A percentile compares a stretch with the other conserved stretches of the same genome.
Evolutionary conservation across 2,888 invertebrate species (phyloP).

Genomic region (Apotomis betuletana): DNA sequence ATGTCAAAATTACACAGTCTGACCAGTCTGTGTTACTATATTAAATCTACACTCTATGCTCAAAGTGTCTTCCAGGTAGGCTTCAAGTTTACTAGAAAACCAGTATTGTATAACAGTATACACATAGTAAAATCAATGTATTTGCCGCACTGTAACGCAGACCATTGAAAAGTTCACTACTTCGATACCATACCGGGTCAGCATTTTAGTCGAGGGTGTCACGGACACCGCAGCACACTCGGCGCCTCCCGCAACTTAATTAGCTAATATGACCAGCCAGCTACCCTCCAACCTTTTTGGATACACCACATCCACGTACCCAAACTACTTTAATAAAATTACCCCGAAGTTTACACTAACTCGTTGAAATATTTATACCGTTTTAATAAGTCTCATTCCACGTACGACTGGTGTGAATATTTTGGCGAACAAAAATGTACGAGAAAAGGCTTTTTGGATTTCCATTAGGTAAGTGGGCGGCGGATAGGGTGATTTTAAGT

Average conservation of each 20-base stretch:
- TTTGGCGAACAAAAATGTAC: constrained; percentile 33
- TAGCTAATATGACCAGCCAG: constrained; percentile 74
- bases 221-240: constrained; percentile 52
- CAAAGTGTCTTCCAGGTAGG: too few relatives aligned
- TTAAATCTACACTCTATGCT: too few relatives aligned
- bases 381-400: constrained; percentile 30
- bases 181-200: constrained; percentile 57
- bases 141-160: background rate
- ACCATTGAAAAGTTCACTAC: background rate
- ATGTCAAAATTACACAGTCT: too few relatives aligned
- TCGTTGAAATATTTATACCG: constrained; percentile 61
- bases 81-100: too few relatives aligned
- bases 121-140: too few relatives aligned
- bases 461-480: constrained; percentile 39
- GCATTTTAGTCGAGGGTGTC: constrained; percentile 55
- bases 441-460: constrained; percentile 39
- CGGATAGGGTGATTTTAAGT: constrained; percentile 25
- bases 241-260: constrained; percentile 68
- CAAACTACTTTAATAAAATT: constrained; percentile 54
- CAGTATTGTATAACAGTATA: too few relatives aligned
- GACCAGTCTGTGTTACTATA: too few relatives aligned
- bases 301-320: constrained; percentile 61
- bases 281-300: constrained; percentile 66
- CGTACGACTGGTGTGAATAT: constrained; percentile 35
- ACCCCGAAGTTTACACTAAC: constrained; percentile 61